These are phyloP conservation scores for Pangasius sanitwongsei DNA, from an alignment of 2,797 vertebrate species.

Conservation along the genomic window DNA sequence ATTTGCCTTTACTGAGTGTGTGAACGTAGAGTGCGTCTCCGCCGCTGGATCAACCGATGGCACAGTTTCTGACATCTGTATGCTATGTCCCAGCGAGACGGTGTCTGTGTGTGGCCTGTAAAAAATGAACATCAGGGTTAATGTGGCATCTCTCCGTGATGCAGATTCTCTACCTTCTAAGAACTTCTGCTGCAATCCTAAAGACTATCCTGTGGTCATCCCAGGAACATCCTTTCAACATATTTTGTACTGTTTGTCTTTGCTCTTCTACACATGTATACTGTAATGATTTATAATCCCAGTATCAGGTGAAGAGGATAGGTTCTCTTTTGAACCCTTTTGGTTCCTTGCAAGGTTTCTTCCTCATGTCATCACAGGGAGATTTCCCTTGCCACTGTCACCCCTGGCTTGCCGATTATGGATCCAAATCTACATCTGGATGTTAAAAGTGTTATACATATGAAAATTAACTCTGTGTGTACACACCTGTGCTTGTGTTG, in stretches of 20 bases:
- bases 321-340: no score
- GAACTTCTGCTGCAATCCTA: background rate
- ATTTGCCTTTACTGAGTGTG: background rate
- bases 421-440: background rate
- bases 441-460: background rate
- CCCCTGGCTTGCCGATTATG: background rate
- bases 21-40: background rate
- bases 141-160: background rate
- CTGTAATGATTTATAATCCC: background rate
- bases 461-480: background rate
- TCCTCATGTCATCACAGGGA: background rate
- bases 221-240: background rate
- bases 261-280: background rate
- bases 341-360: background rate
- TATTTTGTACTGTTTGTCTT: background rate
- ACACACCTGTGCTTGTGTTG: slow-evolving; percentile 52
- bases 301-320: background rate
- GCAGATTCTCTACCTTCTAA: background rate
- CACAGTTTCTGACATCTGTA: slow-evolving; percentile 46
- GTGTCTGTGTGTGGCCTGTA: slow-evolving; percentile 60
- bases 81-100: slow-evolving; percentile 32
- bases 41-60: slow-evolving; percentile 40
- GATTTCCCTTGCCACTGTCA: background rate
- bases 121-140: slow-evolving; percentile 25
- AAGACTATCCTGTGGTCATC: background rate